Base-by-base conservation (phyloP, 2,113 vertebrate species). In the Microcebus jonahi region DNA sequence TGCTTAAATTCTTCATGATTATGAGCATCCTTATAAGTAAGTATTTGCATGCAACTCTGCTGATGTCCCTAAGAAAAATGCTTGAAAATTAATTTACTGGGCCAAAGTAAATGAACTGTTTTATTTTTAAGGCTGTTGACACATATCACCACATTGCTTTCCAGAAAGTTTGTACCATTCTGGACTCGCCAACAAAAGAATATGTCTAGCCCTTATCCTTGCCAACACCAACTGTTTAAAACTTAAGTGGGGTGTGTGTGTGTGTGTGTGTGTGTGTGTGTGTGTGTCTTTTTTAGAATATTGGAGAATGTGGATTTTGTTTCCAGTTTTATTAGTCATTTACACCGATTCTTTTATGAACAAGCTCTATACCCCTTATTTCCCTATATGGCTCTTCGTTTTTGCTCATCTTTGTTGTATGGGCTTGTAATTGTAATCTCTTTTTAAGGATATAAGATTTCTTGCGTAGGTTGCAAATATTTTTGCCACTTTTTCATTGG, bases 341-440 rank as follows among this genome's bases (percentile, higher is more conserved):
- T 96, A 63, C 93, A 94, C 67, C 36, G 93, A 91, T 93, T 94
- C 85, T 90, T 92, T 96, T 59, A 87, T 50, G 93, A 95, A 91
- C 57, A 88, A 18, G 42, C 48, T 91, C 87, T 87, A 25, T 0
- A 65, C 53, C 29, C 89, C 45, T 94, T 83, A 83, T 70, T 94
- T 96, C 50, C 42, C 27, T 85, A 18, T 11, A 36, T 31, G 79
- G n/a, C 34, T 96, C 53, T 96, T 88, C 70, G 70, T 57, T 95
- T 97, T 87, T 89, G 88, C 23, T 91, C 89, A 76, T 42, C 5
- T 27, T 93, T 91, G 34, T 89, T 59, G 93, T 93, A 48, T 21
- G 27, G n/a, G 27, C n/a, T 90, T 81, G 65, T 73, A 39, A 86
- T 70, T 95, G 21, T 50, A 55, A 93, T 75, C 82, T 85, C 29